These are phyloP conservation scores for Lasioglossum oenotherae DNA, from an alignment of 2,888 invertebrate genomes.

Conservation along the genomic window DNA sequence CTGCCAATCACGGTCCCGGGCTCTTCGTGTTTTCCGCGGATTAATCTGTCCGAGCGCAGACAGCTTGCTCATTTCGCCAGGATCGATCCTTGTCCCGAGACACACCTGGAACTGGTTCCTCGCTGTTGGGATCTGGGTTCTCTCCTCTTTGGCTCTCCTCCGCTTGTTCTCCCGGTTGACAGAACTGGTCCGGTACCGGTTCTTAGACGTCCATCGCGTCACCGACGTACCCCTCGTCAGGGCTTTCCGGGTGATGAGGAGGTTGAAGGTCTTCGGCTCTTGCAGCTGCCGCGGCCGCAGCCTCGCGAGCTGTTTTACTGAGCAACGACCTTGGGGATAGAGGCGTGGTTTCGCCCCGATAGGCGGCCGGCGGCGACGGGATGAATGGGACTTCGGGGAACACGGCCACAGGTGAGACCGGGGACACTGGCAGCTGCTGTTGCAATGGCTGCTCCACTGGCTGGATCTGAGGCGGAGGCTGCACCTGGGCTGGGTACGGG, in stretches of 20 bases:
- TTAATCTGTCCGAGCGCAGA: conserved; percentile 52
- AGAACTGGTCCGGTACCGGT: neutral
- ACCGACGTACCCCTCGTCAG: conserved; percentile 95
- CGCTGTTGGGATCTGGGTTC: neutral
- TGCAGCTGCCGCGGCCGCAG: conserved; percentile 86
- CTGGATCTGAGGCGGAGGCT: conserved; percentile 74
- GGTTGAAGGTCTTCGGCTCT: conserved; percentile 86
- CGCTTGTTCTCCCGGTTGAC: neutral
- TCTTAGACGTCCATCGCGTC: conserved; percentile 86
- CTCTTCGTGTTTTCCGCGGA: conserved; percentile 50
- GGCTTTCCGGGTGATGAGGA: conserved; percentile 89
- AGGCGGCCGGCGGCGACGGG: conserved; percentile 90
- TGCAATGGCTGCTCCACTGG: conserved; percentile 85
- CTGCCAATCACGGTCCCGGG: conserved; percentile 52
- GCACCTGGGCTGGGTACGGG: conserved; percentile 85
- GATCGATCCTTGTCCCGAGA: conserved; percentile 3
- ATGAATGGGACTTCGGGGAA: conserved; percentile 85
- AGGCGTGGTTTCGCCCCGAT: conserved; percentile 87
- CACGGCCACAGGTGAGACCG: conserved; percentile 77
- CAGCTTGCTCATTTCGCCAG: conserved; percentile 13
- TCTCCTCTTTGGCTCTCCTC: neutral
- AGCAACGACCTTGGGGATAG: conserved; percentile 85
- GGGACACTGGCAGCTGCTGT: conserved; percentile 72
- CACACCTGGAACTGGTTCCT: neutral
- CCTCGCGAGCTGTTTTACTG: conserved; percentile 81